Conservation (phyloP, 2,888 invertebrate species). For the Liodrosophila aerea region DNA sequence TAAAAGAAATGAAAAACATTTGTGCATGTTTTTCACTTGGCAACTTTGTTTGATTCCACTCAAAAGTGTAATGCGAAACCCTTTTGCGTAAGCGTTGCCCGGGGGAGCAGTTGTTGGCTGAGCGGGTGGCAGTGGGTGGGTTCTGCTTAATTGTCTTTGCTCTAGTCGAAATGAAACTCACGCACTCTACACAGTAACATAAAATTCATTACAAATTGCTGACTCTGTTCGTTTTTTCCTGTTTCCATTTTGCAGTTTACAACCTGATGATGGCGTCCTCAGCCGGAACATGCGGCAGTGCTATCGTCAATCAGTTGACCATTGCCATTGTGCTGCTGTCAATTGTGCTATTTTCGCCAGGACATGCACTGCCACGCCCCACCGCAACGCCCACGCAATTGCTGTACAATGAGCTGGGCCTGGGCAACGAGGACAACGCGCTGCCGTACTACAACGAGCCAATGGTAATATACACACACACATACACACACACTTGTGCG, state of each 20-base stretch:
- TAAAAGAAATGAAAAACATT: constrained; percentile 7
- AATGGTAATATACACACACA: constrained; percentile 54
- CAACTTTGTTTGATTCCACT: constrained; percentile 55
- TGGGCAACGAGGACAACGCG: constrained; percentile 53
- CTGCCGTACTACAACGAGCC: constrained; percentile 44
- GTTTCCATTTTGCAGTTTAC: constrained; percentile 39
- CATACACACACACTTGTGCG: background rate
- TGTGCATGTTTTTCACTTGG: constrained; percentile 52
- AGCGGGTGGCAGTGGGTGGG: constrained; percentile 1
- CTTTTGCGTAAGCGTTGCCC: constrained; percentile 66
- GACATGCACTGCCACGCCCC: constrained; percentile 53
- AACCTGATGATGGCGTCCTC: constrained; percentile 45
- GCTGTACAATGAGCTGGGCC: constrained; percentile 59
- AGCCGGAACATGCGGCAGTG: constrained; percentile 40
- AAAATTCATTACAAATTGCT: constrained; percentile 1
- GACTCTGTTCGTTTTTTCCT: constrained; percentile 1
- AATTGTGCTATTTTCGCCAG: constrained; percentile 56
- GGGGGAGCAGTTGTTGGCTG: background rate
- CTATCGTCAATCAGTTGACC: constrained; percentile 60
- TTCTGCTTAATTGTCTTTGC: constrained; percentile 52
- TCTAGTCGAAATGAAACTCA: constrained; percentile 27
- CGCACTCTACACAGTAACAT: background rate
- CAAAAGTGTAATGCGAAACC: constrained; percentile 69
- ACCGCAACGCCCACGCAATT: constrained; percentile 46
- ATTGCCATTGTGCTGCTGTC: constrained; percentile 66